Evolutionary conservation across 2,113 vertebrate species (phyloP), one percentile per base, ranked within the genome.

Genomic region (Albula goreensis): DNA sequence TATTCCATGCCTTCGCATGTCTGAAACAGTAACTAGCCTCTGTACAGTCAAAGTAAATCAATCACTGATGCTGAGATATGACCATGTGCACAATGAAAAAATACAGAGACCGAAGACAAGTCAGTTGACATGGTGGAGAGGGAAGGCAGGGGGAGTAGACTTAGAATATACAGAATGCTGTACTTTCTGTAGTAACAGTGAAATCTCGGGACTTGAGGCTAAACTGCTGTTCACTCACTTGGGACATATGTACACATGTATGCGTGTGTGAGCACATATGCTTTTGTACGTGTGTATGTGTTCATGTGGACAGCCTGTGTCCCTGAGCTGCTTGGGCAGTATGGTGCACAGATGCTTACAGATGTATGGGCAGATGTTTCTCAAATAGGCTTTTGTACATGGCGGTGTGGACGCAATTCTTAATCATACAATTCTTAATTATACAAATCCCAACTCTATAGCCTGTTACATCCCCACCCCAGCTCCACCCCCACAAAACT

Each of bases 301-400:
- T 56, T 1, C 1, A 3, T 56, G 12, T 56, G 53, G 60, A 19
- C 15, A 19, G 60, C 22, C 15, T 66, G 60, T 66, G 60, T 13
- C n/a, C 79, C 50, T 41, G 5, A 22, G 41, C 50, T 22, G 15
- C 15, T n/a, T 50, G 51, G 53, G 49, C 50, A 25, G 80, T 9
- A 52, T 11, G 80, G 22, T 7, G 9, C 50, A 52, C 80, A 52
- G 80, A 19, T 52, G 80, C 22, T 53, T 52, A 81, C 80, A 81
- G 51, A 31, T 74, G 70, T 22, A 31, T 2, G 5, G 6, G 70
- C 70, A 74, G 70, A 6, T 53, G 31, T n/a, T 81, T 8, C 80
- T 81, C 50, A 52, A 53, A 81, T 50, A 50, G 80, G 80, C 50
- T 81, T 52, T 50, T 81, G 80, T 81, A 50, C 80, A 81, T 4